phyloP scores from a whole-genome alignment of 2,888 invertebrate species.

The Lasioglossum oenotherae region DNA sequence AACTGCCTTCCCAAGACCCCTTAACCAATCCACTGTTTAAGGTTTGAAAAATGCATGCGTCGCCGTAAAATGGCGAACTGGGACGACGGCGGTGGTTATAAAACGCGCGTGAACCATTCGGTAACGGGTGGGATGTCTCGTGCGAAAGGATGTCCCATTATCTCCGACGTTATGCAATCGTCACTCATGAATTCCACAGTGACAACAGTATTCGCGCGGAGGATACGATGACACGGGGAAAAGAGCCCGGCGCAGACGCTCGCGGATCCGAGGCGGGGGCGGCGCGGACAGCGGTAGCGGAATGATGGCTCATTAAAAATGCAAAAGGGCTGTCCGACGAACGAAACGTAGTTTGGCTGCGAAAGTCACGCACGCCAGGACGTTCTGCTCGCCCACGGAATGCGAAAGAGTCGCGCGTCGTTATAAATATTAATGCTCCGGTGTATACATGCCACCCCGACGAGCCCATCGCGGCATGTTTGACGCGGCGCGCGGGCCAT shows the following conservation, averaged over 20 bases:
- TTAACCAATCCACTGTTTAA: not conserved
- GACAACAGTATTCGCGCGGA: slow-evolving; percentile 12
- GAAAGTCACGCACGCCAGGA: slow-evolving; percentile 59
- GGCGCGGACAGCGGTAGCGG: not conserved
- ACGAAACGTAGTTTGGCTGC: slow-evolving; percentile 56
- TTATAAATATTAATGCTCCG: slow-evolving; percentile 68
- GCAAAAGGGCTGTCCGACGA: slow-evolving; percentile 52
- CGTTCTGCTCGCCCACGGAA: slow-evolving; percentile 54
- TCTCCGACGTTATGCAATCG: slow-evolving; percentile 12
- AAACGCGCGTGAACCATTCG: not conserved
- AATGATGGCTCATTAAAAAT: slow-evolving; percentile 62
- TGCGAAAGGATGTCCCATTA: not conserved
- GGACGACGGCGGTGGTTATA: not conserved
- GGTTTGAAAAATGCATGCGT: not conserved
- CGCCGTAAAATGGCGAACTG: not conserved
- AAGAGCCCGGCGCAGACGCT: not conserved
- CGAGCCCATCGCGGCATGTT: slow-evolving; percentile 5
- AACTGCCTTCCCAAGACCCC: not conserved
- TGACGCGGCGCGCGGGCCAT: not conserved
- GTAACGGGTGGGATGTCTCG: not conserved
- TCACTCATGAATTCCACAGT: slow-evolving; percentile 16
- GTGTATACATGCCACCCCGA: not conserved
- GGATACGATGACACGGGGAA: slow-evolving; percentile 6
- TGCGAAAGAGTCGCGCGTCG: slow-evolving; percentile 63
- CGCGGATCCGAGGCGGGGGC: slow-evolving; percentile 1